phyloP scores from a whole-genome alignment of 1,140 invertebrate species.

The Drosophila nasuta region DNA sequence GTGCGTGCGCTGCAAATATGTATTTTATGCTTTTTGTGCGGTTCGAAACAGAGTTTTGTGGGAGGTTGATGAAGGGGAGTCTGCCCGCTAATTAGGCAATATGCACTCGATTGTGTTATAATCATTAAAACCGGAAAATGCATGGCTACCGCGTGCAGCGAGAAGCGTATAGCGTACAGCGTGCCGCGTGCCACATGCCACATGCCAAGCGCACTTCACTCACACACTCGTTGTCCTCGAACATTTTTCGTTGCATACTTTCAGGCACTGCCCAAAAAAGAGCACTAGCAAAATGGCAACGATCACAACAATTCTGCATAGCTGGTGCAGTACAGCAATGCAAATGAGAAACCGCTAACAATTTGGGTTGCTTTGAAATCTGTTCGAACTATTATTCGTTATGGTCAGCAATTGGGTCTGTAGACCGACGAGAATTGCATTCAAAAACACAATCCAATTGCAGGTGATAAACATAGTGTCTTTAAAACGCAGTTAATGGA shows the following conservation, averaged over 20 bases:
- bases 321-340: constrained; percentile 4
- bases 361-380: constrained; percentile 34
- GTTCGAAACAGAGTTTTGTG: constrained; percentile 44
- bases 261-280: constrained; percentile 17
- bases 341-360: constrained; percentile 40
- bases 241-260: constrained; percentile 40
- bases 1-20: constrained; percentile 64
- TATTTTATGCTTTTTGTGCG: constrained; percentile 75
- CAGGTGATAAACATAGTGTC: neutral
- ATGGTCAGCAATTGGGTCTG: neutral
- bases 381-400: constrained; percentile 9
- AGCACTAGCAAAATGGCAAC: constrained; percentile 6
- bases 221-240: neutral
- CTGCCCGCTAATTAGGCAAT: constrained; percentile 77
- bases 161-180: constrained; percentile 23
- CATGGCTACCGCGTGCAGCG: constrained; percentile 41
- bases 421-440: neutral
- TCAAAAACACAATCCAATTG: neutral
- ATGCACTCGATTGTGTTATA: constrained; percentile 82
- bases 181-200: constrained; percentile 17
- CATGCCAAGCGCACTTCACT: constrained; percentile 8
- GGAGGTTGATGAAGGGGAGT: neutral
- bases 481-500: neutral
- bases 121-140: constrained; percentile 80
- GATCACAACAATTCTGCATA: constrained; percentile 17